Base-by-base conservation (phyloP, 2,888 invertebrate genomes). In the Diadromus collaris region DNA sequence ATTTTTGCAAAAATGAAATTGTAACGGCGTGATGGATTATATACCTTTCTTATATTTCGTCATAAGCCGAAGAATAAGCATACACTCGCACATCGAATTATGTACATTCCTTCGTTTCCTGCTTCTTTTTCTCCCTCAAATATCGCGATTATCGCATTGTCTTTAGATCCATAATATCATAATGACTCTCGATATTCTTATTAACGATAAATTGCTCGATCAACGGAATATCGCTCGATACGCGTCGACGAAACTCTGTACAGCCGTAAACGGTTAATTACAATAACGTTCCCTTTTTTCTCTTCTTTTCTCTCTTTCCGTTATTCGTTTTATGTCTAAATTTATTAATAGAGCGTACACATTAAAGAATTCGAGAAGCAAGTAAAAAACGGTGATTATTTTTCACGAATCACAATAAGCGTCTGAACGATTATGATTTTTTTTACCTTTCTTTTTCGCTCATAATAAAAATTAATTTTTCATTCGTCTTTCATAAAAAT, bases 321-420 rank as follows among this genome's bases (percentile, higher is more conserved):
- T 60, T 60, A 69, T 56, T 16, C 27, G 21, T 54, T 61, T 76
- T 80, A 65, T 67, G 71, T 77, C 64, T 75, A 69, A n/a, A 75
- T 64, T 68, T 75, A 80, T 80, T 78, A 71, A 60, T 69, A 79
- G 64, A 29, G 56, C 6, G 67, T 67, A 86, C 85, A 85, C 84
- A 41, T 41, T 83, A 83, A 86, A 85, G 83, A 86, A 88, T 88
- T 88, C 88, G 86, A 83, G 83, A 88, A 89, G 89, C 88, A 86
- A 87, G 89, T 89, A 89, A 89, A 89, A 88, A 88, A 89, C 84
- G 78, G 56, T 85, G 83, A 83, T 86, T 80, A 73, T 78, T 79
- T n/a, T 78, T n/a, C 68, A 83, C 81, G 81, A 85, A 84, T 80
- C 83, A 82, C 82, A 81, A 46, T 60, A 85, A 83, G 81, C 74